Evolutionary conservation across 2,888 invertebrate genomes (phyloP), one percentile per base, ranked within the genome.

Genomic region (Zootermopsis nevadensis): DNA sequence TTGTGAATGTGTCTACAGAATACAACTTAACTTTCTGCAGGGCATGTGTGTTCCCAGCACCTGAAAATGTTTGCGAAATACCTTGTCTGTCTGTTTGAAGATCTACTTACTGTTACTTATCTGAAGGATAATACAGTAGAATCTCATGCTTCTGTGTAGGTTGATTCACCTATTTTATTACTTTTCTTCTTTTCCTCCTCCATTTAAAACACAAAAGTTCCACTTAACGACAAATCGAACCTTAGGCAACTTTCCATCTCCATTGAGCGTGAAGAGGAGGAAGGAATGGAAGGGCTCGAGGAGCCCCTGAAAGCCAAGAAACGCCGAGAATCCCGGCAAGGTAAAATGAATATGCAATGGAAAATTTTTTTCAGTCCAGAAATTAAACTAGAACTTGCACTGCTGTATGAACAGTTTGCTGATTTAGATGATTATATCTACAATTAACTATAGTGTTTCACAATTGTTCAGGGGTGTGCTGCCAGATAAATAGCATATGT

Each of bases 211-310:
- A 81, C 67, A 81, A 84, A 83, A 93, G 93, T 93, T 91, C 92
- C 92, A 89, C 92, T 93, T 90, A 93, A 93, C 91, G 92, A 92
- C 91, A 92, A 92, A 91, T 91, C 91, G 88, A 89, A 89, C 88
- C 91, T 92, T 90, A 91, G 93, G 88, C 92, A 93, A 90, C 92
- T 93, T 87, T 93, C 93, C 89, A 91, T 94, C 88, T 92, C 92
- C 84, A 90, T 91, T 87, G 91, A 92, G 87, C 91, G 91, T 86
- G 92, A 92, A 87, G 91, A 91, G 86, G 93, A 93, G 88, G 91
- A 92, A 86, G 92, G 91, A 86, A 90, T 92, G 87, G 92, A 93
- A 88, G 93, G 93, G 87, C 91, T 93, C 88, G 93, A 94, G 89
- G 93, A 94, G 89, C 93, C 94, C 86, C 91, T 93, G 87, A 92